Evolutionary conservation across 2,888 invertebrate genomes (phyloP).

Genomic region (Drymonia ruficornis): DNA sequence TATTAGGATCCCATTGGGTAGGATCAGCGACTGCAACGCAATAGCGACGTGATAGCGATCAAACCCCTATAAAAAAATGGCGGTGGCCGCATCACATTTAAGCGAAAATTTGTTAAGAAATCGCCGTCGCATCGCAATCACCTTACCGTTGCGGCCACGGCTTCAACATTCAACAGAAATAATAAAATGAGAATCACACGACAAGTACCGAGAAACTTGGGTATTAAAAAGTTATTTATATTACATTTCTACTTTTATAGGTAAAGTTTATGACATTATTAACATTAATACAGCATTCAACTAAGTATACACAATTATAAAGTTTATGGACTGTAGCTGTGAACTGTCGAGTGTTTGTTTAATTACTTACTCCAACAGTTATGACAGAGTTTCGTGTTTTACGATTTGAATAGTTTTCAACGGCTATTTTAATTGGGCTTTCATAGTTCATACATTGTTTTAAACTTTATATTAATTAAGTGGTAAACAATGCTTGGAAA

Average conservation of each 20-base stretch:
- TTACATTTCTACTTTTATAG: conserved; percentile 53
- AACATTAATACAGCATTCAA: conserved; percentile 35
- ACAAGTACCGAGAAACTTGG: conserved; percentile 28
- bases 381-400: background rate
- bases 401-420: no score
- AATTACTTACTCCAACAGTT: background rate
- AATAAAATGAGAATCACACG: conserved; percentile 25
- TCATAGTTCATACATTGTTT: background rate
- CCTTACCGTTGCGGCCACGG: no score
- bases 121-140: no score
- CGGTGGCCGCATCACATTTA: no score
- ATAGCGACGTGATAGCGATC: no score
- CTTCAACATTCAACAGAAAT: background rate
- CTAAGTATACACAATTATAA: conserved; percentile 36
- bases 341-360: background rate
- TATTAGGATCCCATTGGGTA: no score
- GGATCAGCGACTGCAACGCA: no score
- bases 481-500: no score
- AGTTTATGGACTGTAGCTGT: background rate
- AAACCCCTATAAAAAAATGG: no score
- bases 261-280: conserved; percentile 47
- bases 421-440: no score
- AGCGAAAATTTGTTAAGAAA: no score
- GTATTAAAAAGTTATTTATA: conserved; percentile 52
- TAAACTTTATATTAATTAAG: no score